Conservation (phyloP, 2,797 vertebrate species). For the Myotis daubentonii region DNA sequence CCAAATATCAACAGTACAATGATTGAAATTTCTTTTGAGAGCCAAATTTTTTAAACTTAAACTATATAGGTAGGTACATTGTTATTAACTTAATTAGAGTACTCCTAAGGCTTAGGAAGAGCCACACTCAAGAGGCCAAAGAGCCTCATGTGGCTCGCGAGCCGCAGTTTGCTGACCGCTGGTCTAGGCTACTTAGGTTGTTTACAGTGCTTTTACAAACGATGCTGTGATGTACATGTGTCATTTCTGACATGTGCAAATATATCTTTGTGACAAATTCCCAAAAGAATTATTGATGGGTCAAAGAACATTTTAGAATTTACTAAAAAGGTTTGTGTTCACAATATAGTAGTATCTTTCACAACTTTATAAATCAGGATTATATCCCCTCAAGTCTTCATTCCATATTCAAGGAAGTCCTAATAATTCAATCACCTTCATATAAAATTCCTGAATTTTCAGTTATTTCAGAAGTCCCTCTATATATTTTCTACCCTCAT, state of each 20-base stretch:
- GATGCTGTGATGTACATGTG: neutral
- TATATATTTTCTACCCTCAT: neutral
- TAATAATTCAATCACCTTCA: neutral
- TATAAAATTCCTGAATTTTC: neutral
- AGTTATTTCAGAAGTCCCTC: neutral
- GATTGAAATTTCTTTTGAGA: too few relatives aligned
- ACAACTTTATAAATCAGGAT: neutral
- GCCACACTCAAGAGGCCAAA: too few relatives aligned
- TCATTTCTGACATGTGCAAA: neutral
- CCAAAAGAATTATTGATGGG: neutral
- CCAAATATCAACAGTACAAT: too few relatives aligned
- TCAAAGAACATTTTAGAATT: conserved; percentile 21
- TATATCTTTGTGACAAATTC: neutral
- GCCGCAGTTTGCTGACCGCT: too few relatives aligned
- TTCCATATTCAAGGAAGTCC: neutral
- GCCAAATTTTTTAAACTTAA: too few relatives aligned
- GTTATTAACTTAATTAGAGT: too few relatives aligned
- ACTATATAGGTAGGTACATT: too few relatives aligned
- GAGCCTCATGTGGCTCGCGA: too few relatives aligned
- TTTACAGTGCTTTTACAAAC: neutral
- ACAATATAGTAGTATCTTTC: neutral
- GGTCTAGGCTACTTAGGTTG: neutral
- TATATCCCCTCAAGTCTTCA: neutral
- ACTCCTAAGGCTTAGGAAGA: too few relatives aligned
- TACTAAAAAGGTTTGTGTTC: neutral